phyloP scores from a whole-genome alignment of 2,888 invertebrate genomes.

The Tethea ocularis region DNA sequence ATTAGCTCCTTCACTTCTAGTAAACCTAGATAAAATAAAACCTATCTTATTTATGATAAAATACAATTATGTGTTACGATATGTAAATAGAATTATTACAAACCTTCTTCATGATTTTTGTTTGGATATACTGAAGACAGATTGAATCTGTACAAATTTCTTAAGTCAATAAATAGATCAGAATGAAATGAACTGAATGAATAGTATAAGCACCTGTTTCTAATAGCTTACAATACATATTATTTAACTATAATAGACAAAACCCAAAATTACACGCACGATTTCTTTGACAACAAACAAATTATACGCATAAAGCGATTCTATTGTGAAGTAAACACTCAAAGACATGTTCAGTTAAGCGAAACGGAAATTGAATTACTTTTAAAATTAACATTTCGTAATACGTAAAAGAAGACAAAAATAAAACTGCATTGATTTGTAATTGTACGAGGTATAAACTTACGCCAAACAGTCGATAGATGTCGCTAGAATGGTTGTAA shows the following conservation, averaged over 20 bases:
- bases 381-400: slow-evolving; percentile 2
- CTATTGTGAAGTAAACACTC: slow-evolving; percentile 8
- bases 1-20: neutral
- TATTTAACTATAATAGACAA: slow-evolving; percentile 15
- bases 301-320: slow-evolving; percentile 26
- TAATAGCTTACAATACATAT: neutral
- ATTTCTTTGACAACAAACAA: slow-evolving; percentile 32
- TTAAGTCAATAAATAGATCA: neutral
- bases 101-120: too few species aligned
- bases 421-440: neutral
- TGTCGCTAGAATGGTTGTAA: neutral
- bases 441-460: neutral
- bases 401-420: neutral
- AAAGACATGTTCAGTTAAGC: neutral
- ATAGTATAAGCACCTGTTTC: neutral
- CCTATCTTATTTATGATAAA: too few species aligned
- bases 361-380: neutral
- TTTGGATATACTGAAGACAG: too few species aligned
- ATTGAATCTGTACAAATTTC: too few species aligned
- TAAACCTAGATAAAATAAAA: too few species aligned
- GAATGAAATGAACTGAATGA: neutral
- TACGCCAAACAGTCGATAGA: neutral
- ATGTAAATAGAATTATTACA: too few species aligned
- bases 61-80: too few species aligned
- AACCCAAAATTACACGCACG: slow-evolving; percentile 23